Evolutionary conservation across 92 coral and sea anemone genomes (phyloP), one percentile per base, ranked within the genome.

Genomic region (Actinernus sp.): DNA sequence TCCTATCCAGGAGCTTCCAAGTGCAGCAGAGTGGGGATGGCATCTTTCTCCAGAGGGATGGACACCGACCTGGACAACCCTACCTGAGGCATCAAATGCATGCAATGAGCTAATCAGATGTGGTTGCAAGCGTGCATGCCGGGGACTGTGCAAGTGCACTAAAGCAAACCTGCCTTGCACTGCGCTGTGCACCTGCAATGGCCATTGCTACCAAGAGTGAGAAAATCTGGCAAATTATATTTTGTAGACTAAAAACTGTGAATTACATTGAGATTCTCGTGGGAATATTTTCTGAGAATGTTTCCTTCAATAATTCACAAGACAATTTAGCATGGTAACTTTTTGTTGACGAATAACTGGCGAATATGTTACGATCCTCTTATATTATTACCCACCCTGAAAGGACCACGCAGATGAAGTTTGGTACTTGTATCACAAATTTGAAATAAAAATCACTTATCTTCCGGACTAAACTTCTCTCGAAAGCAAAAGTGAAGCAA

Each of bases 21-120:
- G 76, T 31, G 69, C 87, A 49, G 57, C 60, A 53, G 88, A 74
- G 18, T 80, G 83, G 80, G 88, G 88, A 26, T 80, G 88, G 84
- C 36, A 73, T 5, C 65, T 24, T 13, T 16, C 57, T 45, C 19
- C 43, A 12, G 40, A 68, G 24, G 44, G 50, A 3, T 78, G 82
- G 87, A 38, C 14, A 28, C 93, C 93, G 22, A 49, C 39, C 22
- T 87, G 93, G 93, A 43, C 81, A 4, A 41, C 59, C 55, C 46
- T 87, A 32, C 88, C 76, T 4, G 72, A 87, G 24, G 77, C 92
- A 24, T 86, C 92, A 12, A 79, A 86, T 37, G 76, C 54, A 0
- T 86, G 92, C 41, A 66, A 53, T n/a, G 84, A 80, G 63, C 84
- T 81, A 2, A 74, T 81, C 30, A 68, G 38, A 52, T 87, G 91